phyloP scores from a whole-genome alignment of 2,888 invertebrate genomes.

The Deilephila elpenor region DNA sequence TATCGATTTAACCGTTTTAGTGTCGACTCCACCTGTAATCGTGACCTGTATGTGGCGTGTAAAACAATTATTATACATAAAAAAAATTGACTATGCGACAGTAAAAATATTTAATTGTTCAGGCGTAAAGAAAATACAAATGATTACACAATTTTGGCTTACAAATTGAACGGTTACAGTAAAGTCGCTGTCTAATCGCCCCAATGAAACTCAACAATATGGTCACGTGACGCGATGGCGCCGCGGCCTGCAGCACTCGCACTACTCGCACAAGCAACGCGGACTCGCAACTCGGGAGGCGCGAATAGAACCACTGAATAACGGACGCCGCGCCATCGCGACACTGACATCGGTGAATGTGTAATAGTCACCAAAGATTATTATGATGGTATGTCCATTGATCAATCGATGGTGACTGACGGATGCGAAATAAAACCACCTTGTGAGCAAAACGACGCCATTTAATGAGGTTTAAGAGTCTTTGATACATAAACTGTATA shows the following conservation, averaged over 20 bases:
- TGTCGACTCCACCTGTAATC: constrained; percentile 2
- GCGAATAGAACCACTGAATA: neutral
- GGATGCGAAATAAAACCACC: constrained; percentile 75
- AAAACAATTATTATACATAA: constrained; percentile 26
- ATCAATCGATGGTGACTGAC: constrained; percentile 53
- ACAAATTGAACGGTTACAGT: constrained; percentile 47
- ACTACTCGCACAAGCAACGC: neutral
- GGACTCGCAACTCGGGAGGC: neutral
- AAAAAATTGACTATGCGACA: constrained; percentile 54
- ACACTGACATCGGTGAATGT: constrained; percentile 16
- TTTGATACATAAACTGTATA: constrained; percentile 67
- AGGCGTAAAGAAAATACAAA: constrained; percentile 54
- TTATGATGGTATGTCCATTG: constrained; percentile 80
- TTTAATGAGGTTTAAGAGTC: constrained; percentile 79
- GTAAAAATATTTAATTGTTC: constrained; percentile 50
- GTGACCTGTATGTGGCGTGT: constrained; percentile 12
- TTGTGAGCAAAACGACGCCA: constrained; percentile 71
- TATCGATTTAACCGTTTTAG: constrained; percentile 19
- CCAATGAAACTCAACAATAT: constrained; percentile 4
- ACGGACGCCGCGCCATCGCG: neutral
- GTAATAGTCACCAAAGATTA: constrained; percentile 54
- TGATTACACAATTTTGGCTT: constrained; percentile 52
- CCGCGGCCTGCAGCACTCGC: neutral
- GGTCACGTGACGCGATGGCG: neutral
- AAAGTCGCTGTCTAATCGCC: neutral